Conservation (phyloP, 2,113 vertebrate species). For the Poecile atricapillus region DNA sequence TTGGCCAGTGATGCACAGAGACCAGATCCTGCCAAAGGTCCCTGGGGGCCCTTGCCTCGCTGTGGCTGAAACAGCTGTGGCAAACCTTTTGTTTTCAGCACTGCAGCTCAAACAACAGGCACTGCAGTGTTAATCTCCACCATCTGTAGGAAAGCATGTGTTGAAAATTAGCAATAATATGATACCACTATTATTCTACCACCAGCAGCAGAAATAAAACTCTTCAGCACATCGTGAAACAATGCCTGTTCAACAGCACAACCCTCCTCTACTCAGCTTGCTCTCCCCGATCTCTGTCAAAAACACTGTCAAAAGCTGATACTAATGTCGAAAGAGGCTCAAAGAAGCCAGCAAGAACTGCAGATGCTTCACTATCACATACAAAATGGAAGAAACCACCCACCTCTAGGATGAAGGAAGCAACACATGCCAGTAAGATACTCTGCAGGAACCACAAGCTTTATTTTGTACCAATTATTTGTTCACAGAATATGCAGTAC, state of each 20-base stretch:
- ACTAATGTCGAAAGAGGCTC: neutral
- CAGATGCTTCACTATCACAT: neutral
- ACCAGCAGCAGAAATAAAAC: neutral
- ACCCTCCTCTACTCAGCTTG: neutral
- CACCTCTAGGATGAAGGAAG: neutral
- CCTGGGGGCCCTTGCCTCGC: rapidly evolving
- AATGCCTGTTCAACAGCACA: neutral
- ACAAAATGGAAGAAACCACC: neutral
- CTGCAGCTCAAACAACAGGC: neutral
- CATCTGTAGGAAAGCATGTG: neutral
- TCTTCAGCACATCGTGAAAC: neutral
- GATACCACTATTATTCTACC: neutral
- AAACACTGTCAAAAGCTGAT: neutral
- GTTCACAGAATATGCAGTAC: neutral
- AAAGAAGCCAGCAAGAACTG: neutral
- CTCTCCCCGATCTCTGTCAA: neutral
- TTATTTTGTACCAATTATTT: neutral
- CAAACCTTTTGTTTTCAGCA: neutral
- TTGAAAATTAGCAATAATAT: neutral
- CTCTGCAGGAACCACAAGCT: neutral
- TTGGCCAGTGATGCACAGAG: neutral
- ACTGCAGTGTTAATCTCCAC: neutral
- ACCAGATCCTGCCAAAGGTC: neutral
- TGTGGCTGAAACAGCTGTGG: neutral
- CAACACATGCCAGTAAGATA: neutral